Percentiles rank a stretch among this genome's conserved stretches.
phyloP scores from a whole-genome alignment of 2,797 vertebrate species.

The Coluber constrictor region DNA sequence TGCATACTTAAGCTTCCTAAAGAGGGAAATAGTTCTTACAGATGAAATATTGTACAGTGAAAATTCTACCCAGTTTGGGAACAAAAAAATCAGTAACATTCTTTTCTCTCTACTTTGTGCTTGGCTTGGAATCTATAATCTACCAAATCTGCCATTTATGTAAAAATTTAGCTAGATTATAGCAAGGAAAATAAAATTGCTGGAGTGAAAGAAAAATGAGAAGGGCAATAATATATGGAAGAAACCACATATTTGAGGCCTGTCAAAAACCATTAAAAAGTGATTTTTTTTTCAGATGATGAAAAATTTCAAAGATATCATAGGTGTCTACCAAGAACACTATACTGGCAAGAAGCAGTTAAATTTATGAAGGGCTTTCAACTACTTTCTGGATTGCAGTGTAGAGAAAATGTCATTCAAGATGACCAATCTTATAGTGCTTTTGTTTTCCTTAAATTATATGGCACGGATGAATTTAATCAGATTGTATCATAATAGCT shows the following conservation, averaged over 20 bases:
- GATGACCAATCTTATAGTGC: neutral
- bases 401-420: neutral
- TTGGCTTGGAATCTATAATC: neutral
- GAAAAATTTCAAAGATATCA: constrained; percentile 19
- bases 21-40: neutral
- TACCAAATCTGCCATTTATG: neutral
- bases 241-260: constrained; percentile 3
- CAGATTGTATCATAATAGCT: neutral
- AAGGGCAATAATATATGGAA: neutral
- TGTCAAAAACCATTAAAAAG: constrained; percentile 7
- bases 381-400: neutral
- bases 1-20: neutral
- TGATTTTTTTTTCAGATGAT: neutral
- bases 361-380: neutral
- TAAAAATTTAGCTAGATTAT: constrained; percentile 8
- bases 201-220: constrained; percentile 12
- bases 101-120: neutral
- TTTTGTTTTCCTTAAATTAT: neutral
- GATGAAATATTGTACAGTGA: constrained; percentile 10
- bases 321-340: neutral
- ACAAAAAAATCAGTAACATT: neutral
- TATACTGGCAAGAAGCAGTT: neutral
- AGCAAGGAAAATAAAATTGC: constrained; percentile 14
- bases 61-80: neutral
- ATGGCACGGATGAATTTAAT: neutral